phyloP scores from a whole-genome alignment of 2,797 vertebrate species.

The Vireo griseus region DNA sequence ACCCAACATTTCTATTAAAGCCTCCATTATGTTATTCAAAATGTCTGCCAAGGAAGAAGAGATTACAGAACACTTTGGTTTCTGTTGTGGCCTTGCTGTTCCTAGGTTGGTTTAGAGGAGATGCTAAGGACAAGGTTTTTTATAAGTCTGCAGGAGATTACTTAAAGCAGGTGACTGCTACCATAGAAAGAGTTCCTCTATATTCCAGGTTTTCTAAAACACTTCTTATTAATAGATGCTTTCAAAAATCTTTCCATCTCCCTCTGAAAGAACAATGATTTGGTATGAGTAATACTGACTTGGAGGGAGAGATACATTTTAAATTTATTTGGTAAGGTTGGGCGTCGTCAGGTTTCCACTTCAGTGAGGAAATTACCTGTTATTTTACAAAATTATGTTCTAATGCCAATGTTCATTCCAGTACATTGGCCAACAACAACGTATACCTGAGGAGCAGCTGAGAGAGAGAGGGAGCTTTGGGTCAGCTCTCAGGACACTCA shows the following conservation, averaged over 20 bases:
- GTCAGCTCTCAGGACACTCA: not conserved
- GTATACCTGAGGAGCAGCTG: not conserved
- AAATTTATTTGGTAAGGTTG: not conserved
- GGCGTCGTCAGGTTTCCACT: not conserved
- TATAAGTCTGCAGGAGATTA: not conserved
- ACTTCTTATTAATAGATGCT: not conserved
- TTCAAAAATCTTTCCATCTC: not conserved
- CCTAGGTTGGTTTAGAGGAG: not conserved
- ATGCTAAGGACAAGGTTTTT: not conserved
- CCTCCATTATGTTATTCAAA: not conserved
- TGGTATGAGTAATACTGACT: not conserved
- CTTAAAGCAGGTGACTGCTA: not conserved
- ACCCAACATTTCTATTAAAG: not conserved
- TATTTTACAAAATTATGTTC: not conserved
- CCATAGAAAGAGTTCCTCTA: not conserved
- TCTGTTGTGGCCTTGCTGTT: not conserved
- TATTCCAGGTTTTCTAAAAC: not conserved
- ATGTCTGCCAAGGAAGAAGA: not conserved
- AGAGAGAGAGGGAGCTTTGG: not conserved
- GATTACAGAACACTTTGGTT: fast-evolving
- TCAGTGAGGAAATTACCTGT: not conserved
- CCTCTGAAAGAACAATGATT: not conserved
- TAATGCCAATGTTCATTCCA: not conserved
- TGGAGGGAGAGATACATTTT: not conserved
- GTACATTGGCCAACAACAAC: not conserved